phyloP scores from a whole-genome alignment of 2,888 invertebrate species.

The Cancer borealis region DNA sequence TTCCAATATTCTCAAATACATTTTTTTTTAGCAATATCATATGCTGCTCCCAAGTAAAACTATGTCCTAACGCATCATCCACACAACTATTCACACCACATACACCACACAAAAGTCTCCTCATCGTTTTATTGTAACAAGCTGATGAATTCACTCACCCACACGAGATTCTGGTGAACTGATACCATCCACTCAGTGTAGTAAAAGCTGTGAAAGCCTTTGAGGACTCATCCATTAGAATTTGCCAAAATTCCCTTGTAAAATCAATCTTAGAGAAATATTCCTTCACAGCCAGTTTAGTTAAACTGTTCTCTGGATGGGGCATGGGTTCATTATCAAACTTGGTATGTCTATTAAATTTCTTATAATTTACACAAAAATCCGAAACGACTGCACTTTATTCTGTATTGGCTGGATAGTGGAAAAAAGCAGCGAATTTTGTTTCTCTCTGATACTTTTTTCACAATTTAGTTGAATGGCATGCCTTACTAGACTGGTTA shows the following conservation, averaged over 20 bases:
- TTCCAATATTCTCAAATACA: too few relatives aligned
- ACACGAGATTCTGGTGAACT: not conserved
- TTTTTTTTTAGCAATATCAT: not conserved
- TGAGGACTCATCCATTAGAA: not conserved
- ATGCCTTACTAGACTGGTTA: too few relatives aligned
- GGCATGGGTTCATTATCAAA: conserved; percentile 45
- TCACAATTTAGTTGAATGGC: too few relatives aligned
- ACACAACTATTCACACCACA: not conserved
- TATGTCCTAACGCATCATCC: conserved; percentile 29
- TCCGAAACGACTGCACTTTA: too few relatives aligned
- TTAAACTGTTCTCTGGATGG: not conserved
- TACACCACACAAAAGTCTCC: not conserved
- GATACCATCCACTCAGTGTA: not conserved
- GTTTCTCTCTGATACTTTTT: too few relatives aligned
- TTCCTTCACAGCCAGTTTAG: not conserved
- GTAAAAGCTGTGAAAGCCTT: not conserved
- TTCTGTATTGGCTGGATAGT: too few relatives aligned
- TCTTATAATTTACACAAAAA: conserved; percentile 51
- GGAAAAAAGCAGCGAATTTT: too few relatives aligned
- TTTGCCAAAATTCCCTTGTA: conserved; percentile 4
- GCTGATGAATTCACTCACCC: conserved; percentile 4
- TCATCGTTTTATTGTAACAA: conserved; percentile 21
- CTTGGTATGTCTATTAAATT: conserved; percentile 7
- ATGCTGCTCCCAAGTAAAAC: not conserved
- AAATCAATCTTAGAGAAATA: conserved; percentile 23